Evolutionary conservation across 1,140 invertebrate species (phyloP).

Genomic region (Drosophila saltans): DNA sequence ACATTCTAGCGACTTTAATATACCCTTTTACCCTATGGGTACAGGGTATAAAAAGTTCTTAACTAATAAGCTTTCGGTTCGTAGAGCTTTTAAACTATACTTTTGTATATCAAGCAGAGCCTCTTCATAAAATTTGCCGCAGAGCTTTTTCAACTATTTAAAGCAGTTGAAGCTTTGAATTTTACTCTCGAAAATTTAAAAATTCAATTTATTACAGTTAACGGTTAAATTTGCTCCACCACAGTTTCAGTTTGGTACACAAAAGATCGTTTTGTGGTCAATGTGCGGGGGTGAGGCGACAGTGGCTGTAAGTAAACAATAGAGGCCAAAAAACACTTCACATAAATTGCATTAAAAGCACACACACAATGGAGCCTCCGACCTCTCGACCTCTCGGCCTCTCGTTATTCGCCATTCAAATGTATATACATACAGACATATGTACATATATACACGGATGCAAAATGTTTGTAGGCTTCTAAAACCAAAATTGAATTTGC

Average conservation of each 20-base stretch:
- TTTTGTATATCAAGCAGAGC: not conserved
- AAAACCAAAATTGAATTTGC: conserved; percentile 77
- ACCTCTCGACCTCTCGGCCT: not conserved
- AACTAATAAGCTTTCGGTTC: no score
- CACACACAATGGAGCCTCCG: conserved; percentile 3
- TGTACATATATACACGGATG: conserved; percentile 49
- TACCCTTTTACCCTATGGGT: no score
- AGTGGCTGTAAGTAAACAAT: conserved; percentile 39
- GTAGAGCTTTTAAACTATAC: not conserved
- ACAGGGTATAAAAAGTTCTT: no score
- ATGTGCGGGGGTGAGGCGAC: not conserved
- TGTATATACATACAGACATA: not conserved
- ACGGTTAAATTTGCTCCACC: not conserved
- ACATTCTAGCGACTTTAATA: no score
- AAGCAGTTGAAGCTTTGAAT: conserved; percentile 14
- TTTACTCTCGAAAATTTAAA: not conserved
- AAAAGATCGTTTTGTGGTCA: conserved; percentile 70
- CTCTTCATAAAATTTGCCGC: no score
- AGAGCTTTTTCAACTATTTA: not conserved
- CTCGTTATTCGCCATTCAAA: not conserved
- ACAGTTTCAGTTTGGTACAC: conserved; percentile 7
- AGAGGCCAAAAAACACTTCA: conserved; percentile 63
- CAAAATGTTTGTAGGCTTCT: conserved; percentile 65
- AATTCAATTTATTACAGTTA: not conserved
- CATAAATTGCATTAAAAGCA: conserved; percentile 72